Evolutionary conservation across 2,113 vertebrate genomes (phyloP).

Genomic region (Oryzias curvinotus): DNA sequence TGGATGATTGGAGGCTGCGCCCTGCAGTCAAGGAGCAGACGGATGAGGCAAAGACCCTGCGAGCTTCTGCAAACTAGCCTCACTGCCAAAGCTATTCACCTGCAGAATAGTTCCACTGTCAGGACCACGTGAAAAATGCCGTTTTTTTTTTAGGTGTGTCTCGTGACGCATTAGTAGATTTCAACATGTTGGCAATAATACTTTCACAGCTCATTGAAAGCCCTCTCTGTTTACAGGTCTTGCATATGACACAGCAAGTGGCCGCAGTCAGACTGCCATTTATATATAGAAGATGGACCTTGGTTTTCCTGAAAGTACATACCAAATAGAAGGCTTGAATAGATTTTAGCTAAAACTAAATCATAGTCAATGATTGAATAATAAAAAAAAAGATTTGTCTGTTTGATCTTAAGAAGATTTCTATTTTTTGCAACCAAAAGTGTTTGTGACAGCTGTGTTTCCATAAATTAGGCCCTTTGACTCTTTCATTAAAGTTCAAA

Average conservation of each 20-base stretch:
- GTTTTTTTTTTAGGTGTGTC: constrained; percentile 20
- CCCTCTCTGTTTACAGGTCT: neutral
- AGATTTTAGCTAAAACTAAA: neutral
- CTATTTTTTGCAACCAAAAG: too few relatives aligned
- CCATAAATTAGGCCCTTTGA: neutral
- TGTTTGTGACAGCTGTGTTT: too few relatives aligned
- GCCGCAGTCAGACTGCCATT: neutral
- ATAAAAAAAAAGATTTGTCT: too few relatives aligned
- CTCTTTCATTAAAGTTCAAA: neutral
- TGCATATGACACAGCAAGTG: neutral
- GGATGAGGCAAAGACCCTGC: neutral
- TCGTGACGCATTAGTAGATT: constrained; percentile 20
- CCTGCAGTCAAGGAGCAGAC: neutral
- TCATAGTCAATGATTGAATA: too few relatives aligned
- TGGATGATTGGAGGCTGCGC: neutral
- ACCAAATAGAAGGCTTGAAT: neutral
- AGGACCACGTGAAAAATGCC: constrained; percentile 2
- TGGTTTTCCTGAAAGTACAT: neutral
- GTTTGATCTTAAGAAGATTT: too few relatives aligned
- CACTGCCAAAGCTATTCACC: neutral
- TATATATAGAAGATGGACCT: neutral
- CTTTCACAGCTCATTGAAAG: constrained; percentile 6
- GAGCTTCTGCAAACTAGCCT: neutral
- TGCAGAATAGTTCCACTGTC: constrained; percentile 14
- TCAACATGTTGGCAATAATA: neutral